Base-by-base conservation (phyloP, 2,888 invertebrate species). In the Merodon equestris region DNA sequence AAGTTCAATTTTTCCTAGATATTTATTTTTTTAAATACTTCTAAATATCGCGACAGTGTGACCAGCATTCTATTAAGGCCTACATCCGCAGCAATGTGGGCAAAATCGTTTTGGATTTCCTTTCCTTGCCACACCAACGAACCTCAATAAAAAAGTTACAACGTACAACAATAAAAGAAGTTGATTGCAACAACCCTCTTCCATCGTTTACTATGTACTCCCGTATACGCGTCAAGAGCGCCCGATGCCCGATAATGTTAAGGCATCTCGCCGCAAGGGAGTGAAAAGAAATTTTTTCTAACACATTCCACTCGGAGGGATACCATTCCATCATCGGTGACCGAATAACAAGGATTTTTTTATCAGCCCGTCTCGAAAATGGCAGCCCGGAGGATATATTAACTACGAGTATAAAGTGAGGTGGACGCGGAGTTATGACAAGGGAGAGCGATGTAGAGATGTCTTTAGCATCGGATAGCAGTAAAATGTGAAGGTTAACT, bases 401-500 rank as follows among this genome's bases (percentile, higher is more conserved):
- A 64, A 68, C 44, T 64, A n/a, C n/a, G n/a, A n/a, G n/a, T n/a
- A 74, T 66, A 70, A 74, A 56, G 19, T 27, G 54, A 67, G 68
- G 53, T 68, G 68, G 67, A 68, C 73, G 68, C 68, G 63, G 60
- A 68, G 68, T 63, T 68, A 57, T 79, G 27, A 27, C 7, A 7
- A 2, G 2, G 27, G 7, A 27, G n/a, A n/a, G n/a, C n/a, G n/a
- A n/a, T n/a, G n/a, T n/a, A n/a, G n/a, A n/a, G n/a, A n/a, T n/a
- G n/a, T n/a, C n/a, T n/a, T 68, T 58, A 68, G 73, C 61, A 64
- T 63, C 68, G 73, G 79, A 68, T 68, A 79, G 68, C 79, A 58
- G 63, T 74, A 68, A 74, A 70, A 79, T 74, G 79, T 74, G 79
- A 79, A 79, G 74, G 79, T 74, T 79, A 51, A 51, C 45, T 53